Base-by-base conservation (phyloP, 2,888 invertebrate species). In the Vandiemenella viatica region DNA sequence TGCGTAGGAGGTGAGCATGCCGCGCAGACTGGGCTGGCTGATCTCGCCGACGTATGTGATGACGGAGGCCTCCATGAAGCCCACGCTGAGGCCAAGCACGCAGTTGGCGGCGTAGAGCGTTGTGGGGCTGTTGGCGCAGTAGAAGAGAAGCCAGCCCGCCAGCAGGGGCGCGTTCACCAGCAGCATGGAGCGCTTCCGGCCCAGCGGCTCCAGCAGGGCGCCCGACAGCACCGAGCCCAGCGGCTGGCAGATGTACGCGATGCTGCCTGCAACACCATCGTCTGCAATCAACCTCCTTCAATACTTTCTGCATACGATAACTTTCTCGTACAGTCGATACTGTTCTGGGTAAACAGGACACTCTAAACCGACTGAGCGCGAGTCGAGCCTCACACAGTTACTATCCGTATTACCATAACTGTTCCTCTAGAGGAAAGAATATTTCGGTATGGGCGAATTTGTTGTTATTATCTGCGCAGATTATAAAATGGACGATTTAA, bases 11-110 rank as follows among this genome's bases (percentile, higher is more conserved):
- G 73, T 74, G 51, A 76, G 62, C 37, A 69, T 68, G 0, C 76
- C 75, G 0, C 76, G 67, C 32, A 75, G 57, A 2, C 67, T 61
- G 1, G 75, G 71, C 53, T 76, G 73, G 56, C 74, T 74, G 32
- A 76, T 67, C 67, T 76, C 76, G 1, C 76, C 76, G n/a, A 76
- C 69, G 52, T 76, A 76, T 1, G 75, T 75, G n/a, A 76, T 63
- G 1, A 74, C 71, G 0, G 76, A 75, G 0, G 74, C 75, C 57
- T 76, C 75, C 75, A 76, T 74, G 15, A 76, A 67, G 0, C 76
- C 75, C 3, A 73, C 72, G 0, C 75, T 75, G 4, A 76, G 65
- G 0, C 76, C 76, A 48, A 75, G 62, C 17, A 75, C 57, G 0
- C 73, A 69, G 38, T 71, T 72, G 0, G 67, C 74, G 1, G 70